Conservation (phyloP, 2,113 vertebrate genomes). For the Bolborhynchus lineola region DNA sequence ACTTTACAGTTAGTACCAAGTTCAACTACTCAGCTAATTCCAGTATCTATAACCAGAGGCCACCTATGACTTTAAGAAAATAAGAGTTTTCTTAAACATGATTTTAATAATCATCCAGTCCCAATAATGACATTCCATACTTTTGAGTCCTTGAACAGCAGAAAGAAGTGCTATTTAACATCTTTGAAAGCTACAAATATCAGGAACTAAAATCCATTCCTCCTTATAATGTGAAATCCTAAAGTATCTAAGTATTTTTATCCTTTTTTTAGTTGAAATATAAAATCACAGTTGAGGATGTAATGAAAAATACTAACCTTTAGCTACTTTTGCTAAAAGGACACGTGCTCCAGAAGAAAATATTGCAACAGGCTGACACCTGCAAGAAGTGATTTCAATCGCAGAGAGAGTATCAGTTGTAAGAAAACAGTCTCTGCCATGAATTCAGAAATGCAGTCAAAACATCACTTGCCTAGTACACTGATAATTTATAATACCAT, state of each 20-base stretch:
- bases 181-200: not conserved
- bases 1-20: not conserved
- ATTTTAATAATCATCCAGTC: not conserved
- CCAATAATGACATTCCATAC: too few relatives aligned
- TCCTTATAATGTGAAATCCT: not conserved
- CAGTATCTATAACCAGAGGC: not conserved
- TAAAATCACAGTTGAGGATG: not conserved
- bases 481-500: not conserved
- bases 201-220: not conserved
- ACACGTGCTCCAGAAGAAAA: not conserved
- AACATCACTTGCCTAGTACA: not conserved
- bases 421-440: not conserved
- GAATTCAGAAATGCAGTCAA: not conserved
- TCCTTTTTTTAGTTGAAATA: not conserved
- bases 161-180: not conserved
- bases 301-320: not conserved
- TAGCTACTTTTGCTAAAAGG: not conserved
- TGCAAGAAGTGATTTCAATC: not conserved
- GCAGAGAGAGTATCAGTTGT: not conserved
- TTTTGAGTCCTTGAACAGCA: not conserved
- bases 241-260: not conserved
- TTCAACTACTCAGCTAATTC: not conserved
- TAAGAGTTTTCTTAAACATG: not conserved
- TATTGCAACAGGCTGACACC: not conserved
- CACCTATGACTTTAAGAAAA: not conserved